Conservation (phyloP, 1,140 invertebrate genomes). For the Cecropterus lyciades region DNA sequence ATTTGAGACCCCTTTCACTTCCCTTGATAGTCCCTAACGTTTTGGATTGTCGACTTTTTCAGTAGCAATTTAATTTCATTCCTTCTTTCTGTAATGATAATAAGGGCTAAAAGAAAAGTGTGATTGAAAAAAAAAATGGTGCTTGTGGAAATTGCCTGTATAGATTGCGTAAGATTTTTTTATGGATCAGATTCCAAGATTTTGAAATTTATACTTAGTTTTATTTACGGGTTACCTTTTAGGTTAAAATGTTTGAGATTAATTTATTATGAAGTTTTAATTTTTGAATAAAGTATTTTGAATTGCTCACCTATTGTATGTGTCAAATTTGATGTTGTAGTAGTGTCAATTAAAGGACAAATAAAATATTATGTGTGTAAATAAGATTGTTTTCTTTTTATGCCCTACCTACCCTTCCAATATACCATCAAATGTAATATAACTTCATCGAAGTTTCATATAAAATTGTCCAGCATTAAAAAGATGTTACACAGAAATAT, state of each 20-base stretch:
- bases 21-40: not conserved
- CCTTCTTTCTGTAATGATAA: not conserved
- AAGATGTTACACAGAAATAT: too few relatives aligned
- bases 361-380: constrained; percentile 44
- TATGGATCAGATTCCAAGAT: not conserved
- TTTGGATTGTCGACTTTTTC: too few relatives aligned
- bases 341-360: constrained; percentile 52
- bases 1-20: not conserved
- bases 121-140: constrained; percentile 1
- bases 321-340: constrained; percentile 28
- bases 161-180: not conserved
- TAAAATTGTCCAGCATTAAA: too few relatives aligned
- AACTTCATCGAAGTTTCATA: too few relatives aligned
- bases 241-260: not conserved
- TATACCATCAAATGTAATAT: too few relatives aligned
- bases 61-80: not conserved
- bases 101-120: not conserved
- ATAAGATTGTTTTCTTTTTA: constrained; percentile 31
- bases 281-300: constrained; percentile 1
- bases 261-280: not conserved
- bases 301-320: constrained; percentile 19
- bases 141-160: not conserved
- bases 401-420: not conserved
- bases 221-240: constrained; percentile 1
- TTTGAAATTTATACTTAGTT: not conserved